Percentiles rank a stretch among this genome's conserved stretches.
Evolutionary conservation across 1,140 invertebrate genomes (phyloP).

Genomic region (Apis dorsata): DNA sequence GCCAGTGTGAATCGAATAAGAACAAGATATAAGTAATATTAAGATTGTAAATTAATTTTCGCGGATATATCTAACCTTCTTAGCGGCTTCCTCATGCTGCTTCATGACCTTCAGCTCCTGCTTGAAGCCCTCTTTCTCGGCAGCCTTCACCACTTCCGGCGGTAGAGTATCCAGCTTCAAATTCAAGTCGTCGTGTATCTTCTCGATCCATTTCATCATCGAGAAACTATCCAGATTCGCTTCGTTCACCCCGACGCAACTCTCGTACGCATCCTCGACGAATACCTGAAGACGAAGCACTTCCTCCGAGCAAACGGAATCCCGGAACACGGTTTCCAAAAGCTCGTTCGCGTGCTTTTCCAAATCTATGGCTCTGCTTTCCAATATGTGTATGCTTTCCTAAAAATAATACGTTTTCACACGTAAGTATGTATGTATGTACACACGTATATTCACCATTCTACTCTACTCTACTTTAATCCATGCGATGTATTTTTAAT

Average conservation of each 20-base stretch:
- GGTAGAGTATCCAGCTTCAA: constrained; percentile 82
- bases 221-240: constrained; percentile 79
- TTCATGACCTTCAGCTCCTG: constrained; percentile 82
- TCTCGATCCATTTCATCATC: constrained; percentile 84
- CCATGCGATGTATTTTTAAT: no score
- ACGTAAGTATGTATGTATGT: no score
- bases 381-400: constrained; percentile 72
- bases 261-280: constrained; percentile 84
- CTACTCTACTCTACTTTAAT: no score
- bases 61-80: constrained; percentile 77
- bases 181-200: constrained; percentile 82
- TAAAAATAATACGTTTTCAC: constrained; percentile 14
- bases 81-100: constrained; percentile 81
- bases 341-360: constrained; percentile 77
- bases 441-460: no score
- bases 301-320: constrained; percentile 81
- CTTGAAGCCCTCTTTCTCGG: constrained; percentile 81
- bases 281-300: constrained; percentile 82
- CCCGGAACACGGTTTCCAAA: constrained; percentile 77
- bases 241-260: constrained; percentile 81
- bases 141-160: constrained; percentile 81
- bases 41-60: neutral
- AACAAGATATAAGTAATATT: no score
- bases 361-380: constrained; percentile 74
- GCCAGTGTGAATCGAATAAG: no score